Evolutionary conservation across 1,140 invertebrate species (phyloP), one percentile per base, ranked within the genome.

Genomic region (Aphelinus certus): DNA sequence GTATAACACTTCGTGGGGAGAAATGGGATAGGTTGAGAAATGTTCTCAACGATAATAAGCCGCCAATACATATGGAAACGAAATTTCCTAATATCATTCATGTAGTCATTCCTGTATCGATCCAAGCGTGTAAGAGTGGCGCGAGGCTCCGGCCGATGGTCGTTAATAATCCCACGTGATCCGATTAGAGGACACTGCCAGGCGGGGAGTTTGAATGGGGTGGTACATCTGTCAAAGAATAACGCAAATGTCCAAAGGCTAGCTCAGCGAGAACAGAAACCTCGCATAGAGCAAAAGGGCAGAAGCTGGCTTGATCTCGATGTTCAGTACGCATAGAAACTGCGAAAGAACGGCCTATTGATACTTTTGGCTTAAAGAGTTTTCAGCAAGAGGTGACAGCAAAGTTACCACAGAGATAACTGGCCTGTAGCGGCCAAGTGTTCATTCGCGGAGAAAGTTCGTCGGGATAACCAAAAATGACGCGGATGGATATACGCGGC

Each of bases 201-300:
- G 90, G 89, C 87, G 88, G 91, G 91, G 90, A 93, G 92, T 93
- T 93, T 93, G 91, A 90, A 92, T 93, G 92, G 91, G 91, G 91
- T 91, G 90, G 91, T 91, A 93, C 91, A 92, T 91, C 83, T 87
- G 85, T 91, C 89, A 92, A 93, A 93, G 82, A 88, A 90, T 93
- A 93, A 93, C 91, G 91, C 90, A 93, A 91, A 91, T 92, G 91
- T 92, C 91, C 91, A 90, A 92, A 92, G 91, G 91, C 86, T 84
- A 91, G 91, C 92, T 93, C 92, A 92, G 89, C 86, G 90, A 92
- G 91, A 89, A 92, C 91, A 90, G 92, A 93, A 93, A 93, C 89
- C 91, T 92, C 90, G 87, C 89, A 90, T 92, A 90, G 91, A 93
- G 89, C 88, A 93, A 92, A 93, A 92, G 90, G 91, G 91, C 89